Base-by-base conservation (phyloP, 2,113 vertebrate species). In the Halcyon senegalensis region DNA sequence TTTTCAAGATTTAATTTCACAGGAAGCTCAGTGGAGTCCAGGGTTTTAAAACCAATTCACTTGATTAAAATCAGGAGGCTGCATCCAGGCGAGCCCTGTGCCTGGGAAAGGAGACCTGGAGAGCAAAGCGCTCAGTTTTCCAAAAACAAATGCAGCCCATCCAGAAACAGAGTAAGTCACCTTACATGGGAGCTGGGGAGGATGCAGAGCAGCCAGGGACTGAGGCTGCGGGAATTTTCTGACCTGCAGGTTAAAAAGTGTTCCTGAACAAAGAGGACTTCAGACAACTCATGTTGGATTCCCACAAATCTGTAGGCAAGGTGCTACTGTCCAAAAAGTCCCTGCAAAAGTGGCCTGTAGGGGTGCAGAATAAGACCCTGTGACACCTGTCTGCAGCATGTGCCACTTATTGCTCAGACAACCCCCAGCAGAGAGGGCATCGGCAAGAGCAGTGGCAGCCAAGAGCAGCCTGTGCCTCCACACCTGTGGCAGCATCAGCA, bases 1-100 rank as follows among this genome's bases (percentile, higher is more conserved):
- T 43, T 77, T 60, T 58, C 23, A 11, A 67, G 51, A 64, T 91
- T 84, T 87, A 28, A 35, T 94, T 95, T 91, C 90, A 91, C 46
- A 66, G 91, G 84, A 91, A 96, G 84, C 19, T 48, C 68, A 31
- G 41, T 2, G 2, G 33, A 69, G 48, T 69, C 56, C 68, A 64
- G 50, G 41, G 60, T 74, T 90, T 73, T 91, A 30, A 90, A 90
- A 90, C 8, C 5, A 0, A 60, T 68, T 79, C 19, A 1, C 48
- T 68, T 55, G 30, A 88, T 44, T 33, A 63, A 84, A 88, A 91
- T 41, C 30, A 89, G 56, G 46, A 89, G 50, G 27, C 31, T 56
- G 28, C 21, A 78, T 75, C 35, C 44, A 74, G 43, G 35, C 24
- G 1, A 84, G 27, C 14, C 35, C 73, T 60, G 21, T 43, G 72